Base-by-base conservation (phyloP, 2,113 vertebrate species). In the Eulemur rufifrons region DNA sequence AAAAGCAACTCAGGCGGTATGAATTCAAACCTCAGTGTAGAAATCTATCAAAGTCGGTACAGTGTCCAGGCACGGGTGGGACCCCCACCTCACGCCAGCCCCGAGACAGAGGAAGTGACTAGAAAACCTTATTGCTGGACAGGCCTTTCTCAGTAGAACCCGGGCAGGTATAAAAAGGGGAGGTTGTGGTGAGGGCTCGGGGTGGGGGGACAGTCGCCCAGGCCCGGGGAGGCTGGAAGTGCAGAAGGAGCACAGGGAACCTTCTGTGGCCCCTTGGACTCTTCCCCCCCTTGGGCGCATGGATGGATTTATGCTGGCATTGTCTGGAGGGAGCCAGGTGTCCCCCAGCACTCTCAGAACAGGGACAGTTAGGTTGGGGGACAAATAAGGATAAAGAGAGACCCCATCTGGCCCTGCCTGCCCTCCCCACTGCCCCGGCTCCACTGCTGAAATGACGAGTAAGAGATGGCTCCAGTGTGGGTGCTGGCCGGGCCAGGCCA, bases 121-220 rank as follows among this genome's bases (percentile, higher is more conserved):
- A 98, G 5, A 98, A 98, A 98, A 98, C 68, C 77, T 99, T 99
- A 99, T 98, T 98, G 98, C 98, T 99, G 93, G 94, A 98, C 95
- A 97, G 97, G 63, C 39, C 91, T 91, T 93, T 98, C 98, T 98
- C 98, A 97, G 97, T 96, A 98, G 98, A 97, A 97, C 98, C 54
- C n/a, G 88, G 90, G 66, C 74, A 56, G 71, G 45, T 20, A 45
- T 3, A 89, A 92, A 92, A 89, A 86, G 42, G 64, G 85, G 86
- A 15, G 15, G 21, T 8, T 3, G 15, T 4, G 85, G 45, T 17
- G 27, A 4, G 27, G 73, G 42, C 18, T 3, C 2, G 29, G 29
- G 78, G 14, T 0, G 0, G 14, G 78, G 64, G 39, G 52, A 18
- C 42, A 25, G 54, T n/a, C 3, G 0, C 39, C 92, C 87, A 42